Conservation (phyloP, 2,797 vertebrate species). For the Nyctalus aviator region DNA sequence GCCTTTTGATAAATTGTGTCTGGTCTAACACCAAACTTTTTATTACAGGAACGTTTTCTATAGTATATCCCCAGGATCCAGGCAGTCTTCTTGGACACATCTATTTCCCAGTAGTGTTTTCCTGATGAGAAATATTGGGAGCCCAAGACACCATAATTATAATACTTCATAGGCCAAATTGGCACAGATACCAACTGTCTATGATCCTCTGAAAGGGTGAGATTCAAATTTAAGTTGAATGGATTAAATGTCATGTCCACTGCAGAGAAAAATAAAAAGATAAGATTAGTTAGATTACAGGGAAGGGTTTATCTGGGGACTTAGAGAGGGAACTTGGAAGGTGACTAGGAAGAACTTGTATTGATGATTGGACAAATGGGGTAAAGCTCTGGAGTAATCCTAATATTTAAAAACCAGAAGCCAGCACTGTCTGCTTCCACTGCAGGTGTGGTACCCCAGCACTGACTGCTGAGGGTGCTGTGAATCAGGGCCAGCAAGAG, state of each 20-base stretch:
- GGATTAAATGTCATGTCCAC: constrained; percentile 73
- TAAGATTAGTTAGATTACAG: background rate
- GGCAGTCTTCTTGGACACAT: constrained; percentile 68
- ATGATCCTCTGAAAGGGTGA: constrained; percentile 74
- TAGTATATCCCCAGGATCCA: constrained; percentile 70
- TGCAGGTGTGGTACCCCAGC: too few relatives aligned
- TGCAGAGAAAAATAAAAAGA: background rate
- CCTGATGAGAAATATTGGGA: constrained; percentile 71
- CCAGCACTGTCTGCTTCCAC: too few relatives aligned
- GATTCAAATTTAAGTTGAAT: constrained; percentile 69
- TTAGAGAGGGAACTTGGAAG: background rate
- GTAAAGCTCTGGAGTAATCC: background rate
- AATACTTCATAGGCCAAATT: constrained; percentile 72
- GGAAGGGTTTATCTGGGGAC: background rate
- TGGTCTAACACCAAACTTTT: background rate
- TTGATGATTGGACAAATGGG: background rate
- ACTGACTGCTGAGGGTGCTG: too few relatives aligned
- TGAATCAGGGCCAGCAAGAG: too few relatives aligned
- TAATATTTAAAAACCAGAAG: too few relatives aligned
- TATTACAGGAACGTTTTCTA: background rate
- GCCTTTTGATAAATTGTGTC: background rate
- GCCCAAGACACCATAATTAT: constrained; percentile 64
- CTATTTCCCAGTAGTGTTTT: constrained; percentile 78
- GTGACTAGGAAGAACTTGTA: background rate
- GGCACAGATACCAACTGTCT: constrained; percentile 67